These are phyloP conservation scores for Brachionus plicatilis DNA, from an alignment of 1,140 invertebrate genomes.

Conservation along the genomic window DNA sequence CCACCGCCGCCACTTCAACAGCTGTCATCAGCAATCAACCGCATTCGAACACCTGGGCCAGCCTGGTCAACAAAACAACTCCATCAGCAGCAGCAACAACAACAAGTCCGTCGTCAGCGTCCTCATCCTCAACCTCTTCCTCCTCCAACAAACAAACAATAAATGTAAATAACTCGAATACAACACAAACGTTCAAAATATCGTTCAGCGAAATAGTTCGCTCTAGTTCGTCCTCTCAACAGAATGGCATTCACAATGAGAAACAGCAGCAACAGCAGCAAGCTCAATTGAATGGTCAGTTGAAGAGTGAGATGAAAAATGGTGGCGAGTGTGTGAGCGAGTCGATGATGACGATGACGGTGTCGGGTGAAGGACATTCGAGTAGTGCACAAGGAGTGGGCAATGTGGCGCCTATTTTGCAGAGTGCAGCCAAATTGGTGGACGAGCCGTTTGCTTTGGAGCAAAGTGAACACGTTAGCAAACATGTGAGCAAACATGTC, in stretches of 20 bases:
- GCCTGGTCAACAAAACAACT: background rate
- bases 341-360: too few species aligned
- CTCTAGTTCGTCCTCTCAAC: background rate
- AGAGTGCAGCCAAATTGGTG: background rate
- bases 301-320: too few species aligned
- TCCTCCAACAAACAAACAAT: background rate
- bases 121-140: too few species aligned
- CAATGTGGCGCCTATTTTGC: background rate
- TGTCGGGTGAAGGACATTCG: too few species aligned
- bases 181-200: background rate
- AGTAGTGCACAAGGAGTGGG: background rate
- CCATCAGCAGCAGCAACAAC: background rate
- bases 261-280: background rate
- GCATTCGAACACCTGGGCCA: background rate
- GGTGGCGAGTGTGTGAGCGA: too few species aligned
- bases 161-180: background rate
- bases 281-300: background rate
- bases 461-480: too few species aligned
- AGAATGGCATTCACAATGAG: background rate
- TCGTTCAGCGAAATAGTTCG: conserved; percentile 25
- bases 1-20: too few species aligned
- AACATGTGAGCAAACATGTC: too few species aligned
- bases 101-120: background rate
- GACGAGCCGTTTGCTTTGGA: too few species aligned
- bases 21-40: background rate